Evolutionary conservation across 2,113 vertebrate genomes (phyloP), one percentile per base, ranked within the genome.

Genomic region (Larimichthys crocea): DNA sequence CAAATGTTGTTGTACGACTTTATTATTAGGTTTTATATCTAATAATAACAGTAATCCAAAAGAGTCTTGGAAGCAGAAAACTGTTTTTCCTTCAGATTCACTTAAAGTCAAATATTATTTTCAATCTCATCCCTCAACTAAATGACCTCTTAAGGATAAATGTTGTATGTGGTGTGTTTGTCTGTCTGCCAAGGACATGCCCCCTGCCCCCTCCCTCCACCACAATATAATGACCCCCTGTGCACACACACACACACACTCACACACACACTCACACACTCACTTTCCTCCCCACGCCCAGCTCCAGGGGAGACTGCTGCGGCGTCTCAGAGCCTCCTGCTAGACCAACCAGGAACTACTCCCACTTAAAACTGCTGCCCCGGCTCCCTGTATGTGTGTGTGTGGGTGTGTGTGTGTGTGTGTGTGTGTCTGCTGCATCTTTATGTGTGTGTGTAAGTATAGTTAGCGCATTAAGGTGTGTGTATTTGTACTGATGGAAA

Each of bases 291-390:
- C 77, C 82, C 86, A 89, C 89, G 15, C 87, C 89, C 87, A 79
- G 80, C 87, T 91, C 86, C 86, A 91, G 80, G 82, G 84, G 88
- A 89, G 78, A 83, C 89, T 62, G 74, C 71, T 66, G 57, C 89
- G 90, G 91, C 91, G 90, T 91, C 91, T 90, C 62, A 22, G 74
- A 88, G 79, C 90, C 88, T 92, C 88, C 86, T 84, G 85, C 88
- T 85, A 46, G 14, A 86, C 81, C 79, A 52, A 84, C 90, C 85
- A 90, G 88, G 87, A 90, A 91, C 88, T 81, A 70, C 88, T 87
- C 88, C 80, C 77, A 79, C 81, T 74, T 56, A 83, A 76, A 69
- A 56, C 76, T 64, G 57, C 44, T 65, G 78, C 73, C 76, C 69
- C 52, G 22, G 6, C 52, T 76, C 22, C 24, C 14, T 16, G 40